Conservation (phyloP, 1,140 invertebrate genomes). For the Drosophila nebulosa region DNA sequence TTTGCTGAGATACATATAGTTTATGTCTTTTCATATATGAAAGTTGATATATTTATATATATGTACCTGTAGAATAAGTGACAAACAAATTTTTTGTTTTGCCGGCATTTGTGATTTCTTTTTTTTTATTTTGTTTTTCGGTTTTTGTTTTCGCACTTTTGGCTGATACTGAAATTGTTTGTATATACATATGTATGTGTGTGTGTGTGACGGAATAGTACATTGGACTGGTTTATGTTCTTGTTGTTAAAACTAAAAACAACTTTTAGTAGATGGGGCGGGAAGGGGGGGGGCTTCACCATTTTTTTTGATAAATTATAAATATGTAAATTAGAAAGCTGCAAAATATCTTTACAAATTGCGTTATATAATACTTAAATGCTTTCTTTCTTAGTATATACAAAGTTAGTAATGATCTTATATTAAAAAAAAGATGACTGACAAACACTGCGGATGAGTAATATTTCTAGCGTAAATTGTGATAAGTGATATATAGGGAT, state of each 20-base stretch:
- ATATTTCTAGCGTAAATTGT: no score
- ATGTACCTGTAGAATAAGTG: background rate
- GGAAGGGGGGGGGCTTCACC: no score
- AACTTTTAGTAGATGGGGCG: no score
- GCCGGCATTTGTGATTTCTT: conserved; percentile 1
- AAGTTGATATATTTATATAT: background rate
- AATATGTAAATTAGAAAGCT: no score
- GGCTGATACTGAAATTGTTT: background rate
- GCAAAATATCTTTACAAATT: no score
- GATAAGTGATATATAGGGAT: no score
- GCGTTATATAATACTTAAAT: no score
- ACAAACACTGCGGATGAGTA: background rate
- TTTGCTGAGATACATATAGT: background rate
- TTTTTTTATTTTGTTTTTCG: background rate
- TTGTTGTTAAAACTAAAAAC: background rate
- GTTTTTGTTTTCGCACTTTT: background rate
- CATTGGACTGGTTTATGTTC: background rate
- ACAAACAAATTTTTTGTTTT: background rate
- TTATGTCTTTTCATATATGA: background rate
- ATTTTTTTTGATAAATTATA: no score
- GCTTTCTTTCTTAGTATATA: no score
- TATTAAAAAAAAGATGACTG: no score
- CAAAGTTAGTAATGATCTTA: no score
- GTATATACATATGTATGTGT: background rate
- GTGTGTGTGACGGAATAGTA: no score